Evolutionary conservation across 2,113 vertebrate genomes (phyloP).

Genomic region (Todiramphus saurophagus): DNA sequence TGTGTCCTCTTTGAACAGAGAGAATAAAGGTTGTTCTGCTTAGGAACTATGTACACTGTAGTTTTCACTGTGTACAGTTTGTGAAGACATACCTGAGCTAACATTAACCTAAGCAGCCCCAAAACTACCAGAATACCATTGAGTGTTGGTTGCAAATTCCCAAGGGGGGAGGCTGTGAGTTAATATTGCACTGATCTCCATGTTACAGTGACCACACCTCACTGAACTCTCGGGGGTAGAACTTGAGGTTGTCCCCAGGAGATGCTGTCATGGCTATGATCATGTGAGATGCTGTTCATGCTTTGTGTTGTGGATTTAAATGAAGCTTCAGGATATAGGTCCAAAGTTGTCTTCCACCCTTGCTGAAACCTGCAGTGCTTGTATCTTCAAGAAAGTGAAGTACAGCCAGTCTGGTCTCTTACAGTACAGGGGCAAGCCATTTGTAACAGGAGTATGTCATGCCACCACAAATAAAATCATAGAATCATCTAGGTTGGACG

Average conservation of each 20-base stretch:
- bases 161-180: too few relatives aligned
- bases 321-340: neutral
- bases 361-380: neutral
- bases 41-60: neutral
- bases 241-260: neutral
- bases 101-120: neutral
- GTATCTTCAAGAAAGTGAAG: neutral
- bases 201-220: neutral
- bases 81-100: neutral
- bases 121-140: neutral
- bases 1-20: neutral
- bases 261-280: neutral
- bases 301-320: neutral
- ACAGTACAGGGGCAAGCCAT: neutral
- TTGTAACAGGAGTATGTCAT: neutral
- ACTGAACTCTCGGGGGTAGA: neutral
- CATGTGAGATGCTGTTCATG: accelerated
- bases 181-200: neutral
- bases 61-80: neutral
- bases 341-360: neutral
- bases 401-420: neutral
- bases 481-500: too few relatives aligned
- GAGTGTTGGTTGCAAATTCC: neutral
- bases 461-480: neutral
- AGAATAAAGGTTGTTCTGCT: neutral